These are phyloP conservation scores for Eunapius fragilis DNA, from an alignment of 37 sponge, comb jelly and placozoan genomes.

Conservation along the genomic window DNA sequence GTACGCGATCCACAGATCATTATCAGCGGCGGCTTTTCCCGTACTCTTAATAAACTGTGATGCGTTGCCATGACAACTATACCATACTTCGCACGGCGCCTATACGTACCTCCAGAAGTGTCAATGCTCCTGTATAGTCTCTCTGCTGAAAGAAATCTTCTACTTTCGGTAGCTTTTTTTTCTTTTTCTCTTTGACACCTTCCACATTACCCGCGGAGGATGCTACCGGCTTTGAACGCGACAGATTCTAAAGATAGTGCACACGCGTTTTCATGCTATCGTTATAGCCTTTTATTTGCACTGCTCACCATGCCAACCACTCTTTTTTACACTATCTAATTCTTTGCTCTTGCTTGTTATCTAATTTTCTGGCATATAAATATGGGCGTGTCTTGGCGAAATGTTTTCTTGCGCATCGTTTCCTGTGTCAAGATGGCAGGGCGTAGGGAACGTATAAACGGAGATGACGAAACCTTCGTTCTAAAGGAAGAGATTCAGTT, in stretches of 20 bases:
- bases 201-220: background rate
- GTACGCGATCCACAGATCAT: conserved; percentile 91
- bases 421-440: no score
- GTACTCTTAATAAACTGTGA: conserved; percentile 68
- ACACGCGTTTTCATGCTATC: no score
- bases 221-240: conserved; percentile 74
- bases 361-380: background rate
- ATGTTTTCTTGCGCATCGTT: background rate
- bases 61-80: background rate
- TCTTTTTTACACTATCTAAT: no score
- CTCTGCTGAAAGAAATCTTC: conserved; percentile 83
- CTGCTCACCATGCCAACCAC: background rate
- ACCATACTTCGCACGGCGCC: background rate
- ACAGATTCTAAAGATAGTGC: conserved; percentile 45
- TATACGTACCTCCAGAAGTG: conserved; percentile 81
- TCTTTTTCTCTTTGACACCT: conserved; percentile 80
- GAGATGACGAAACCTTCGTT: conserved; percentile 37
- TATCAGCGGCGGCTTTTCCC: conserved; percentile 53
- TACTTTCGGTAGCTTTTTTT: conserved; percentile 80
- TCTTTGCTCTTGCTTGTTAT: background rate
- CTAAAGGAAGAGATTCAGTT: conserved; percentile 44
- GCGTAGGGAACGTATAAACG: background rate
- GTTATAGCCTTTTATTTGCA: background rate
- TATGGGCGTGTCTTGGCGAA: background rate
- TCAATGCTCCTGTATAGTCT: conserved; percentile 96